Conservation (phyloP, 2,888 invertebrate genomes). For the Athripsodes cinereus region DNA sequence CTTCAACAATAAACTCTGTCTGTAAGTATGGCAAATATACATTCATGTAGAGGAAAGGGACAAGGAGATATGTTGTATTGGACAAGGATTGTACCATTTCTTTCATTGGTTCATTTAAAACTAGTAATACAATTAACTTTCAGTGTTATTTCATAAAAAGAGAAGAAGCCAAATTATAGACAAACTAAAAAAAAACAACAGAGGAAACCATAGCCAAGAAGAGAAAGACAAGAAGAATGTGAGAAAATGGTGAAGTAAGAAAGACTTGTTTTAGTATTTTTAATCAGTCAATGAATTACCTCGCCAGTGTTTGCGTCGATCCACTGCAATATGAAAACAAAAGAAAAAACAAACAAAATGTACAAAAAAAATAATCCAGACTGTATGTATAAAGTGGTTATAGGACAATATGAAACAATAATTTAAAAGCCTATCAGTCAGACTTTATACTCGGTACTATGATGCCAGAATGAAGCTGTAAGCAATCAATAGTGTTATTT, state of each 20-base stretch:
- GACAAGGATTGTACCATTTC: not conserved
- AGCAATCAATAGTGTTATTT: too few relatives aligned
- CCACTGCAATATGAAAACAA: slow-evolving; percentile 44
- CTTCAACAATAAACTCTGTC: too few relatives aligned
- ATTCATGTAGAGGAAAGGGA: not conserved
- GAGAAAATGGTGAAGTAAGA: not conserved
- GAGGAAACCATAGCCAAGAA: too few relatives aligned
- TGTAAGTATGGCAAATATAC: too few relatives aligned
- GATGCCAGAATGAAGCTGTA: too few relatives aligned
- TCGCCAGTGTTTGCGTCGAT: slow-evolving; percentile 62
- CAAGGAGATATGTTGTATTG: not conserved
- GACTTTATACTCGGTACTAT: too few relatives aligned
- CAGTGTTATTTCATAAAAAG: not conserved
- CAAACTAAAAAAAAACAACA: not conserved
- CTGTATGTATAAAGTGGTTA: not conserved
- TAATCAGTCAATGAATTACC: slow-evolving; percentile 40
- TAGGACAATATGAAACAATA: too few relatives aligned
- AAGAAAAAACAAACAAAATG: slow-evolving; percentile 12
- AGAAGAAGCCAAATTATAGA: not conserved
- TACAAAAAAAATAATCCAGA: slow-evolving; percentile 11
- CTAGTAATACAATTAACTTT: not conserved
- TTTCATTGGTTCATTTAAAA: not conserved
- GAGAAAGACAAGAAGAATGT: not conserved
- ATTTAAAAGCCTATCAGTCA: too few relatives aligned
- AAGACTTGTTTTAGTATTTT: not conserved